Base-by-base conservation (phyloP, 2,888 invertebrate species). In the Apotomis betuletana region DNA sequence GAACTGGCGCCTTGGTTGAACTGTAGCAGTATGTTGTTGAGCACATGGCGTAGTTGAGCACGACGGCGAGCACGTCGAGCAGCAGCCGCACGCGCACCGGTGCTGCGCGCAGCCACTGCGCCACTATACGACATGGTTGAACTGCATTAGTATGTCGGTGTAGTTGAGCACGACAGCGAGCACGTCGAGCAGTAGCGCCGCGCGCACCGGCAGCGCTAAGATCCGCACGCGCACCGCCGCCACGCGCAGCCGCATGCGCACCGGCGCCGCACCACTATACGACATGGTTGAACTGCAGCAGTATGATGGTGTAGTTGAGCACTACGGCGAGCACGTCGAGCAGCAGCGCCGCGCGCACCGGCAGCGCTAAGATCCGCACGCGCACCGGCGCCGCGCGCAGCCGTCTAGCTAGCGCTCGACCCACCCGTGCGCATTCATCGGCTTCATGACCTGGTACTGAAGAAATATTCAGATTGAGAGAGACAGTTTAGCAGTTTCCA, bases 321-420 rank as follows among this genome's bases (percentile, higher is more conserved):
- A 58, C 49, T 0, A 67, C 5, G 9, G 49, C 49, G 36, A 67
- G 10, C 0, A 67, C n/a, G n/a, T 57, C 36, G n/a, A 10, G 2
- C 0, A 67, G 46, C 8, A 67, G 65, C 13, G 65, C 4, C 49
- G 49, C 38, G 36, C 36, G 65, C n/a, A 67, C 36, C 10, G 49
- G 49, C 0, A 44, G 65, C 57, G 57, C 36, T n/a, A 60, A 57
- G 8, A 67, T 57, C 2, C 36, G 57, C 49, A 67, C 57, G 65
- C 65, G 57, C 57, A 67, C 36, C 13, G 65, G 65, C 13, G 57
- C 49, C 59, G 51, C 3, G 52, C 59, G 52, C 67, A 67, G 12
- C n/a, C n/a, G 9, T 5, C 9, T 1, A 3, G 41, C 6, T 6
- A 67, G 51, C 38, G 51, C 51, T 6, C 67, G 58, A 49, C 44